Evolutionary conservation across 2,797 vertebrate species (phyloP).

Genomic region (Semotilus atromaculatus): DNA sequence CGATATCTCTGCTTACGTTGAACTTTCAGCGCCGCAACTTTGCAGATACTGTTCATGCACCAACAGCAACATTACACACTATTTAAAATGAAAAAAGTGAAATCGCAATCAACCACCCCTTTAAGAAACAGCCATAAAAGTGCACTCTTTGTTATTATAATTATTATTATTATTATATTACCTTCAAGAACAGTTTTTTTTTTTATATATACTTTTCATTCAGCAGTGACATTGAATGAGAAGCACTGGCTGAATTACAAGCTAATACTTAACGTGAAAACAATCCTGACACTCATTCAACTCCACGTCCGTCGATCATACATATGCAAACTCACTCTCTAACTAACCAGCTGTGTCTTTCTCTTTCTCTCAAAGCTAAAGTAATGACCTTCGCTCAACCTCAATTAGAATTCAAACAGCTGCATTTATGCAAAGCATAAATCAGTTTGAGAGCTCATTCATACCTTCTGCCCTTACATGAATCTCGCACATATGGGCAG

Average conservation of each 20-base stretch:
- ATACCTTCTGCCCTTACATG: conserved; percentile 15
- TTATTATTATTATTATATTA: neutral
- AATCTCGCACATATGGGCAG: conserved; percentile 2
- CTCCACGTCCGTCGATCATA: neutral
- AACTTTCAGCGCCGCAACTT: too few relatives aligned
- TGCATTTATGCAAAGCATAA: conserved; percentile 26
- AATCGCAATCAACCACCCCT: too few relatives aligned
- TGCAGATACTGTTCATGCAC: too few relatives aligned
- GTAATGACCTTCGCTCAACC: neutral
- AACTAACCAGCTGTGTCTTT: conserved; percentile 2
- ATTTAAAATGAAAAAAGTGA: too few relatives aligned
- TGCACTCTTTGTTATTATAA: too few relatives aligned
- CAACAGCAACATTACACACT: too few relatives aligned
- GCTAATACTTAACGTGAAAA: neutral
- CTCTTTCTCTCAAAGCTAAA: conserved; percentile 15
- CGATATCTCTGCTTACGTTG: too few relatives aligned
- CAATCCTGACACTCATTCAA: conserved; percentile 7
- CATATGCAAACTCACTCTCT: conserved; percentile 21
- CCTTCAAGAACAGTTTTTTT: neutral
- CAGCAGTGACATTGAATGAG: neutral
- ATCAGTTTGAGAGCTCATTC: conserved; percentile 23
- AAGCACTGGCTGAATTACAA: conserved; percentile 3
- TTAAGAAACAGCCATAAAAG: neutral
- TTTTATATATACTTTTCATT: neutral
- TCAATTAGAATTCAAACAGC: conserved; percentile 30